A percentile compares a stretch with the other conserved stretches of the same genome.
Evolutionary conservation across 2,797 vertebrate species (phyloP).

Genomic region (Sebastes oblongus): DNA sequence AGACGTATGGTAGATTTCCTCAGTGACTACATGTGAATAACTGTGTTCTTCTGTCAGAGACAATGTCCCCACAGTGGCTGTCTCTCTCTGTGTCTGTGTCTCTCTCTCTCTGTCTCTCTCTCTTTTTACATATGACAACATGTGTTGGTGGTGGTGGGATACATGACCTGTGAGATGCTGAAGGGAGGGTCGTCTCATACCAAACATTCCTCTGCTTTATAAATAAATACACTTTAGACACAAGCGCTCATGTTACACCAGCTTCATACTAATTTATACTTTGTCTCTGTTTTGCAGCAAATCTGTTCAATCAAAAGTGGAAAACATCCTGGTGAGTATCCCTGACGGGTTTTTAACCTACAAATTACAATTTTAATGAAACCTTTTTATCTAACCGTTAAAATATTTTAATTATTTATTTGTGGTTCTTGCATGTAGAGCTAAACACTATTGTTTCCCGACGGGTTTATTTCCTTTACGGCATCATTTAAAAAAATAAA

Average conservation of each 20-base stretch:
- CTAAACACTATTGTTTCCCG: not conserved
- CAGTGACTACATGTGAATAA: not conserved
- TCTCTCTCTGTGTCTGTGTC: conserved; percentile 29
- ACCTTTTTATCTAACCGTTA: not conserved
- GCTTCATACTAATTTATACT: conserved; percentile 74
- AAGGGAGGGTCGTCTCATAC: conserved; percentile 76
- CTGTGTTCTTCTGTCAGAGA: conserved; percentile 37
- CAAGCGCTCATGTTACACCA: conserved; percentile 71
- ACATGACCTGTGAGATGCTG: conserved; percentile 74
- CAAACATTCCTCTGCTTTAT: conserved; percentile 83
- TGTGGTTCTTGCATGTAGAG: not conserved
- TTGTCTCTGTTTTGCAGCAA: conserved; percentile 89
- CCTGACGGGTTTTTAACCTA: not conserved
- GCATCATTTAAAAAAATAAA: not conserved
- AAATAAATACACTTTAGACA: conserved; percentile 82
- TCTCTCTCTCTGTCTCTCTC: conserved; percentile 22
- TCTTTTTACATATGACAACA: conserved; percentile 74
- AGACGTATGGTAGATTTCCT: not conserved
- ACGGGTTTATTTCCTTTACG: not conserved
- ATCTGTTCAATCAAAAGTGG: conserved; percentile 99
- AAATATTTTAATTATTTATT: not conserved
- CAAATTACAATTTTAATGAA: not conserved
- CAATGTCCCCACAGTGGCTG: conserved; percentile 51
- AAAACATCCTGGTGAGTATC: conserved; percentile 98
- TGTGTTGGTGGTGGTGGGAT: conserved; percentile 74